phyloP scores from a whole-genome alignment of 2,888 invertebrate genomes.

The Cerastoderma edule region DNA sequence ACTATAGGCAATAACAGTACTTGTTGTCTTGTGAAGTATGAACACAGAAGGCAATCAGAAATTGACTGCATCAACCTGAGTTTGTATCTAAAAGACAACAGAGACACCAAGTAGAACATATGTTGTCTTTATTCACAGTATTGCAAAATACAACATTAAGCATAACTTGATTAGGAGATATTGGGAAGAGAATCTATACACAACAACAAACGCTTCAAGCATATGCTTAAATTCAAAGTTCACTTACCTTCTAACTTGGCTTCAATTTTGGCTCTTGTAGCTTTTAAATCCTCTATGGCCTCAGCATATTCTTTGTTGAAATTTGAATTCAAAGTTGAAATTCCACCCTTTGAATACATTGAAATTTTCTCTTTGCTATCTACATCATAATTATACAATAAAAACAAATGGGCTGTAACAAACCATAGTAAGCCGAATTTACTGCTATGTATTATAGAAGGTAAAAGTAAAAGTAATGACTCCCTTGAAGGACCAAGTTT shows the following conservation, averaged over 20 bases:
- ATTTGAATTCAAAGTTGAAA: constrained; percentile 74
- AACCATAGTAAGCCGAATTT: background rate
- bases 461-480: too few species aligned
- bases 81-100: too few species aligned
- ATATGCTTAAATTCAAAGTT: background rate
- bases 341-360: constrained; percentile 74
- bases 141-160: too few species aligned
- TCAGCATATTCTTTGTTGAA: constrained; percentile 73
- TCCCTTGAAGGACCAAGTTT: too few species aligned
- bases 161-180: too few species aligned
- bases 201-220: background rate
- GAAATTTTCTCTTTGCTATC: background rate
- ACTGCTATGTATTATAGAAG: background rate
- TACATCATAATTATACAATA: background rate
- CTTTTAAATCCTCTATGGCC: constrained; percentile 68
- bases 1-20: too few species aligned
- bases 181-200: background rate
- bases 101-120: too few species aligned
- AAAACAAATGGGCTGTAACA: background rate
- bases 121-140: too few species aligned
- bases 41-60: too few species aligned
- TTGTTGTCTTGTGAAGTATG: too few species aligned
- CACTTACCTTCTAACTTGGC: constrained; percentile 57
- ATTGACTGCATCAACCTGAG: too few species aligned
- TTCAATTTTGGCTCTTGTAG: constrained; percentile 59